Evolutionary conservation across 2,113 vertebrate genomes (phyloP), one percentile per base, ranked within the genome.

Genomic region (Pseudopodoces humilis): DNA sequence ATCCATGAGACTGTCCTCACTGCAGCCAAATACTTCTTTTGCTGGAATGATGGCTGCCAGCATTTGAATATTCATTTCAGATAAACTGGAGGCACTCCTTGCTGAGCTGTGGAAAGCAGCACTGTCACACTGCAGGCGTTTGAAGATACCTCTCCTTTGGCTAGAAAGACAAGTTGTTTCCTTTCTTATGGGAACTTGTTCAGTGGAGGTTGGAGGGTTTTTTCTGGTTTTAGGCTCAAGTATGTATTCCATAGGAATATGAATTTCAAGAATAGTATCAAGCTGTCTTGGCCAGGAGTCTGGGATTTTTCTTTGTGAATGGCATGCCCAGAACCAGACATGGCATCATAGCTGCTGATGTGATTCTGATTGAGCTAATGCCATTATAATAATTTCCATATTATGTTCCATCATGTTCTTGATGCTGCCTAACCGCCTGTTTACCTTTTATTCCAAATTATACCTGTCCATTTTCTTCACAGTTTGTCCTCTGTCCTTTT

Each of bases 321-420:
- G 56, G 39, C 41, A n/a, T 53, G 69, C 50, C 60, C 68, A 93
- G 92, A 88, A 86, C 60, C 86, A 94, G 95, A 67, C 86, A 41
- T 67, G 86, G 88, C 85, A 81, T 90, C 86, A 77, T 47, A 90
- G 83, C 68, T 91, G 56, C 83, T 71, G 83, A 44, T 96, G 77
- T 68, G 88, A 64, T 92, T 93, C 91, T 97, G 86, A 84, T 59
- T 63, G 83, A 88, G 68, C 44, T 97, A 92, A 96, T 93, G 86
- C 76, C 37, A 94, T 96, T 92, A 96, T 37, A 78, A 59, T 92
- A n/a, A 94, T 94, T 86, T 75, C 77, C 80, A 76, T 68, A 24
- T 86, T 92, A 78, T 78, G 83, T 81, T 93, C 91, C 60, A 81
- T 88, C 76, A 39, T 33, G 1, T 70, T 82, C 80, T 65, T 70